phyloP scores from a whole-genome alignment of 2,797 vertebrate species.

The Tenualosa ilisha region DNA sequence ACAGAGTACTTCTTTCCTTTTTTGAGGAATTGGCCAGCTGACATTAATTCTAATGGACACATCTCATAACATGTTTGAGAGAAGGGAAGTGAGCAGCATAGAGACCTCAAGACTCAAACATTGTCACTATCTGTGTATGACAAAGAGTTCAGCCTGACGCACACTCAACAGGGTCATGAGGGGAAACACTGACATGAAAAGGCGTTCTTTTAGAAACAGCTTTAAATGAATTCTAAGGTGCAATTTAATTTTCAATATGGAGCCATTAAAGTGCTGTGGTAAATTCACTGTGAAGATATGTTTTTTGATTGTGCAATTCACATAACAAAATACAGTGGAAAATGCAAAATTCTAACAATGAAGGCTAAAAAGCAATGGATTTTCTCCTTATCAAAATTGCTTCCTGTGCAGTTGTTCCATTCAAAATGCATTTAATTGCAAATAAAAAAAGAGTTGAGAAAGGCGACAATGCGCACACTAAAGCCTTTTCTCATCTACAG shows the following conservation, averaged over 20 bases:
- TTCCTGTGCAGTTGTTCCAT: slow-evolving; percentile 83
- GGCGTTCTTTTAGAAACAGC: slow-evolving; percentile 59
- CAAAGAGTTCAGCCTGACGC: not conserved
- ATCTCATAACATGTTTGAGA: slow-evolving; percentile 70
- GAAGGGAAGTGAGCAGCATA: not conserved
- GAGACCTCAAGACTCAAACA: not conserved
- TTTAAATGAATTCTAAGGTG: slow-evolving; percentile 75
- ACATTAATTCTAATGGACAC: slow-evolving; percentile 76
- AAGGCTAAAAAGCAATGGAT: slow-evolving; percentile 76
- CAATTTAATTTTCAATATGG: slow-evolving; percentile 83
- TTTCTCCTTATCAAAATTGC: slow-evolving; percentile 77
- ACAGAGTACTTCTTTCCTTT: not conserved
- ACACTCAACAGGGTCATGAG: not conserved
- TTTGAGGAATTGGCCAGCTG: slow-evolving; percentile 70
- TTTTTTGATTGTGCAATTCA: slow-evolving; percentile 74
- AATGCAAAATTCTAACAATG: slow-evolving; percentile 76
- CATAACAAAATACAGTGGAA: slow-evolving; percentile 70
- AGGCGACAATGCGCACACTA: slow-evolving; percentile 74
- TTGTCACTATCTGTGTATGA: not conserved
- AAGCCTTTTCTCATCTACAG: slow-evolving; percentile 77
- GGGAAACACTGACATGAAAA: slow-evolving; percentile 23
- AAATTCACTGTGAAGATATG: slow-evolving; percentile 74
- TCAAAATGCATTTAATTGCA: slow-evolving; percentile 87
- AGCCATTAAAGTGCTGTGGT: slow-evolving; percentile 74
- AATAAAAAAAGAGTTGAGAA: slow-evolving; percentile 65